A percentile compares a stretch with the other conserved stretches of the same genome.
These are phyloP conservation scores for Enteromius fasciolatus DNA, from an alignment of 2,797 vertebrate species.

Conservation along the genomic window DNA sequence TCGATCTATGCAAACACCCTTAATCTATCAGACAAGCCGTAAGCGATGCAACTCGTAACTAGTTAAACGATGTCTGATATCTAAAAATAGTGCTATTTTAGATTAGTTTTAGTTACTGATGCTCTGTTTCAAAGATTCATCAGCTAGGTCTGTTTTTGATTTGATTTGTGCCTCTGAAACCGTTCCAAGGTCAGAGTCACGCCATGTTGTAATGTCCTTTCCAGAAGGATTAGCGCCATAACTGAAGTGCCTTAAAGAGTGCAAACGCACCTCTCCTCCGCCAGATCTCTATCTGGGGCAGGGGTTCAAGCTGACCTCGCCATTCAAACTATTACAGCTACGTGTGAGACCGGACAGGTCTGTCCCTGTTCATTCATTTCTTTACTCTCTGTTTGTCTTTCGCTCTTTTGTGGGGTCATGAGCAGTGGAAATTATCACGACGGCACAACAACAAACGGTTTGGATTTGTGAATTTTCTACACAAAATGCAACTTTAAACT, in stretches of 20 bases:
- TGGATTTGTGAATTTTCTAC: background rate
- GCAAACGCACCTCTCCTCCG: conserved; percentile 58
- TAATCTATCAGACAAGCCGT: background rate
- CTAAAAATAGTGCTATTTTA: conserved; percentile 4
- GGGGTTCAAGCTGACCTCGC: conserved; percentile 48
- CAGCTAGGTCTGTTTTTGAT: conserved; percentile 55
- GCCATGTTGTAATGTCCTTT: conserved; percentile 61
- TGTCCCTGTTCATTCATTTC: background rate
- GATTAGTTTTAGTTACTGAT: conserved; percentile 52
- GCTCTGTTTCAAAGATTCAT: conserved; percentile 24
- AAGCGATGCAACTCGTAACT: background rate
- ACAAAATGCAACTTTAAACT: background rate
- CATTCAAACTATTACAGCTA: conserved; percentile 48
- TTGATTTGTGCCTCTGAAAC: conserved; percentile 66
- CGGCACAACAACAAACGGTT: background rate
- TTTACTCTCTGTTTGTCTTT: conserved; percentile 8
- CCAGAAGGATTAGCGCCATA: conserved; percentile 66
- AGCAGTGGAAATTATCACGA: background rate
- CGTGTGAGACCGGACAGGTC: conserved; percentile 65
- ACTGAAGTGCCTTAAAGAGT: conserved; percentile 61
- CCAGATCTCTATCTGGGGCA: conserved; percentile 70
- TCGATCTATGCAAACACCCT: conserved; percentile 7
- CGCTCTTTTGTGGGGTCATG: background rate
- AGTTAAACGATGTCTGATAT: background rate
- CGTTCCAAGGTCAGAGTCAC: conserved; percentile 67